Base-by-base conservation (phyloP, 1,140 invertebrate species). In the Drosophila parabipectinata region DNA sequence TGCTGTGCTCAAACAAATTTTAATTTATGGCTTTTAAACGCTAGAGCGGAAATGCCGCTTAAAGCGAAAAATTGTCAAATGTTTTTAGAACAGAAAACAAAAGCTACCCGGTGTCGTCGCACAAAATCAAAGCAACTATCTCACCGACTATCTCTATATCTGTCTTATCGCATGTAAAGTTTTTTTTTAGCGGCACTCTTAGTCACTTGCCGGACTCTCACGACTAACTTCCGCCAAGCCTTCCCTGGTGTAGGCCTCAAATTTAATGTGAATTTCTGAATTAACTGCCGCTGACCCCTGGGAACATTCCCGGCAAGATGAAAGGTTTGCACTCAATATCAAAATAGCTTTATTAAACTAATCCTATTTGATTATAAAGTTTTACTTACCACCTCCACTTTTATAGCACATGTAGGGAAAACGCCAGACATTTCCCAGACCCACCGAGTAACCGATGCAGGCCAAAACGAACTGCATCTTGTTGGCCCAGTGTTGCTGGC, bases 381-480 rank as follows among this genome's bases (percentile, higher is more conserved):
- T 37, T n/a, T 8, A 84, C 90, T 94, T 91, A 96, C 96, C 96
- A 93, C 96, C 96, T 55, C 96, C 96, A 85, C 95, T 96, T 92
- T 96, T 96, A 91, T 96, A 97, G 91, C 96, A 96, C 54, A 97
- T 93, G 90, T 97, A 97, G 18, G 96, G 96, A 92, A 97, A 97
- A 67, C 96, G 93, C 97, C 97, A 98, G 56, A 98, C 95, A 89
- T 98, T 98, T 45, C 97, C 97, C 21, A 98, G 94, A 5, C 97
- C 97, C 34, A 98, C 97, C 14, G 97, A 97, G 91, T 98, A 98
- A 9, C 97, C 97, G 39, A 98, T 95, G 90, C 97, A 98, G 15
- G 97, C 96, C 62, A 98, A 93, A 14, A 98, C 95, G 89, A 98
- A 98, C 92, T 98, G 97, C 62, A 97, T 93, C 93, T 98, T 98